Evolutionary conservation across 2,888 invertebrate species (phyloP).

Genomic region (Xanthia icteritia): DNA sequence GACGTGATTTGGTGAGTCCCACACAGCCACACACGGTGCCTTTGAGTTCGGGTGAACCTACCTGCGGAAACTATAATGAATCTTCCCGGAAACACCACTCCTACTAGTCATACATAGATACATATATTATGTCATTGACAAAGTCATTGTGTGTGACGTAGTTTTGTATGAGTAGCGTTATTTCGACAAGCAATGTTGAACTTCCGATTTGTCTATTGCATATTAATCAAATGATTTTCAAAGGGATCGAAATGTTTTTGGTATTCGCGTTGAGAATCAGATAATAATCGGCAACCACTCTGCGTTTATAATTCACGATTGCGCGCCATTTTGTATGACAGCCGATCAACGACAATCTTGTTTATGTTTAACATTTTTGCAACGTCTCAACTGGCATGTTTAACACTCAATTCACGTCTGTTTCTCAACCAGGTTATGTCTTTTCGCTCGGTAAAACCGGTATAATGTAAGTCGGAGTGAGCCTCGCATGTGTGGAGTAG

Average conservation of each 20-base stretch:
- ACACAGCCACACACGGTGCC: conserved; percentile 52
- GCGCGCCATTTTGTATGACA: conserved; percentile 65
- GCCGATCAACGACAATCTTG: conserved; percentile 74
- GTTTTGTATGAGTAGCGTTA: conserved; percentile 19
- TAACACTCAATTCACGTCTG: conserved; percentile 85
- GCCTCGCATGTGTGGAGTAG: conserved; percentile 76
- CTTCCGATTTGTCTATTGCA: conserved; percentile 28
- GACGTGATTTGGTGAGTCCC: conserved; percentile 34
- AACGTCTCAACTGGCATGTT: conserved; percentile 80
- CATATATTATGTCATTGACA: conserved; percentile 69
- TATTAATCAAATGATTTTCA: conserved; percentile 31
- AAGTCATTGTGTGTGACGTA: conserved; percentile 67
- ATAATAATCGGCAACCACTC: conserved; percentile 37
- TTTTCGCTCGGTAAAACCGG: conserved; percentile 82
- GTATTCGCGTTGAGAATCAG: conserved; percentile 19
- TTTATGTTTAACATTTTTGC: conserved; percentile 79
- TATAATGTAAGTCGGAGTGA: conserved; percentile 70
- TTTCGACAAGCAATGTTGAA: conserved; percentile 16
- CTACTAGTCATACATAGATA: conserved; percentile 49
- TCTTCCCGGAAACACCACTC: conserved; percentile 73
- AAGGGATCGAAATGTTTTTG: conserved; percentile 20
- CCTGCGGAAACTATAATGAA: conserved; percentile 65
- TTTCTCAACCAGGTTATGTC: conserved; percentile 82
- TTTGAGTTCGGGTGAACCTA: conserved; percentile 52
- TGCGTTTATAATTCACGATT: conserved; percentile 64